Evolutionary conservation across 2,888 invertebrate genomes (phyloP).

Genomic region (Aethes cnicana): DNA sequence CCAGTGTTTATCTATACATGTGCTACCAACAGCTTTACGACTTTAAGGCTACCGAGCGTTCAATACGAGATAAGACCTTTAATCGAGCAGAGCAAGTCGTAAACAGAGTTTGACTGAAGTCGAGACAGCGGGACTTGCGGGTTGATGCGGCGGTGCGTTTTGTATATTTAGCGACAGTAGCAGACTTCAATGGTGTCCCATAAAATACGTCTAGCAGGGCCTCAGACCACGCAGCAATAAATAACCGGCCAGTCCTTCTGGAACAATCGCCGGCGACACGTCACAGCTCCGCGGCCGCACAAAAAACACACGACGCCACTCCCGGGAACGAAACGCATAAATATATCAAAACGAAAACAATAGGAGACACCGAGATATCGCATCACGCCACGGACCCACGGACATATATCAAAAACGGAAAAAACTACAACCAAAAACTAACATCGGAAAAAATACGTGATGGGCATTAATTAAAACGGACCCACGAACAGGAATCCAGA

Average conservation of each 20-base stretch:
- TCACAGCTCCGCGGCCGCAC: constrained; percentile 57
- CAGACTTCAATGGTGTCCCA: constrained; percentile 26
- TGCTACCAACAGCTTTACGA: constrained; percentile 43
- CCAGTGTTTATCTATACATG: constrained; percentile 51
- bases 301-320: constrained; percentile 61
- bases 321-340: constrained; percentile 73
- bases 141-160: neutral
- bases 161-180: constrained; percentile 4
- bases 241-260: constrained; percentile 61
- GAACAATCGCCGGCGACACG: constrained; percentile 63
- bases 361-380: constrained; percentile 78
- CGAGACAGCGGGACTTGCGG: too few species aligned
- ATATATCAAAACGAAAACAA: constrained; percentile 82
- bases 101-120: too few species aligned
- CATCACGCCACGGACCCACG: constrained; percentile 71
- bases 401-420: constrained; percentile 78
- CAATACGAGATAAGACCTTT: too few species aligned
- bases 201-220: constrained; percentile 53
- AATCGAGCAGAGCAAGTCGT: neutral
- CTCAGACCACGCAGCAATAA: too few species aligned
- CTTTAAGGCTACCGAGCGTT: too few species aligned
- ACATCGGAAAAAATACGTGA: constrained; percentile 80
- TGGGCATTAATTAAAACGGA: constrained; percentile 83
- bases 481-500: constrained; percentile 78
- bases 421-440: constrained; percentile 58